phyloP scores from a whole-genome alignment of 2,797 vertebrate genomes.

The Oceanodroma leucorhoa region DNA sequence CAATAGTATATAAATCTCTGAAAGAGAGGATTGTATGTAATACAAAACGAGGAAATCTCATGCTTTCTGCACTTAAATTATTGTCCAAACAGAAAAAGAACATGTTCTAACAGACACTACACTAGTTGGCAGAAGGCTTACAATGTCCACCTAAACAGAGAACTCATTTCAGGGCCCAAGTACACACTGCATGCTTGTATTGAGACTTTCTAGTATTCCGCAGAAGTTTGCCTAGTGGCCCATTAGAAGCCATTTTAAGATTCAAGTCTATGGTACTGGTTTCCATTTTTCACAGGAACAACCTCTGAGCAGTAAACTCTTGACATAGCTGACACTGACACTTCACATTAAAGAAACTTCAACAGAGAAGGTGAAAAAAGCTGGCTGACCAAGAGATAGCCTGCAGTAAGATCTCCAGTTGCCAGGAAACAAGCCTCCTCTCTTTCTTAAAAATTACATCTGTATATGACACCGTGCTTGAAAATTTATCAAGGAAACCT shows the following conservation, averaged over 20 bases:
- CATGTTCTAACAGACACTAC: background rate
- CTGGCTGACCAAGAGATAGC: background rate
- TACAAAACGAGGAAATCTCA: background rate
- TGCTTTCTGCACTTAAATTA: background rate
- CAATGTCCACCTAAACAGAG: background rate
- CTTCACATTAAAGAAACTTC: background rate
- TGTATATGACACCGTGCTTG: background rate
- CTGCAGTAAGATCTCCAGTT: background rate
- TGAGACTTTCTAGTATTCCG: background rate
- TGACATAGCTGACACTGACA: background rate
- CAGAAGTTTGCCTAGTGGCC: background rate
- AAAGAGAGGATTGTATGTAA: background rate
- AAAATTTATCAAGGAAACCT: background rate
- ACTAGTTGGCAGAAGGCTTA: background rate
- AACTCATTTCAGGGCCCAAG: background rate
- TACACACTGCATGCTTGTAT: background rate
- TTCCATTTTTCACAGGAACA: background rate
- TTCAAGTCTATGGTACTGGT: background rate
- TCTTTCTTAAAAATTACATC: background rate
- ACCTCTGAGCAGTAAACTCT: background rate
- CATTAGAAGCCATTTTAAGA: background rate
- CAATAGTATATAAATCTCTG: background rate
- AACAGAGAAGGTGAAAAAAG: background rate
- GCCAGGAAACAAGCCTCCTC: background rate
- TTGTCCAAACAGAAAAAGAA: background rate